A percentile compares a stretch with the other conserved stretches of the same genome.
These are phyloP conservation scores for Oedothorax gibbosus DNA, from an alignment of 1,140 invertebrate genomes.

Conservation along the genomic window DNA sequence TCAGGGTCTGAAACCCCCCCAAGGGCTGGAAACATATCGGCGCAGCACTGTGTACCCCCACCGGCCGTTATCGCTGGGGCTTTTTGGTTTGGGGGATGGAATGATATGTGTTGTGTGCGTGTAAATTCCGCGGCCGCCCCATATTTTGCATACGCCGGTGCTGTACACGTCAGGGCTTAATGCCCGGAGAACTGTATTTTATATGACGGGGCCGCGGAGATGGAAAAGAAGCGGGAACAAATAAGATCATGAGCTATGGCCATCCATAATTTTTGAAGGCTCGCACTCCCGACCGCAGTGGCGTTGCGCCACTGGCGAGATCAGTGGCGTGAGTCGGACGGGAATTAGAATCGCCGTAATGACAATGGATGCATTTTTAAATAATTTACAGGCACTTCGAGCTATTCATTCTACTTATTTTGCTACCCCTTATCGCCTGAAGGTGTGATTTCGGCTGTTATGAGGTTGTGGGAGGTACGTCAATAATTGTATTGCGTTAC, in stretches of 20 bases:
- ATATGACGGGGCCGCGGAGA: conserved; percentile 53
- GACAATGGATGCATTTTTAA: conserved; percentile 20
- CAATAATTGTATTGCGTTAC: no score
- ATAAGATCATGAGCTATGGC: conserved; percentile 60
- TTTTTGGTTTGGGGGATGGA: conserved; percentile 43
- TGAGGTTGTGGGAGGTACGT: no score
- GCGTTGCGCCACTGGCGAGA: not conserved
- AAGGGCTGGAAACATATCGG: conserved; percentile 58
- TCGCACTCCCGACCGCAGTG: conserved; percentile 43
- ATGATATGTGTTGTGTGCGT: conserved; percentile 61
- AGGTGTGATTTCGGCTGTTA: no score
- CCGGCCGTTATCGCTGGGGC: conserved; percentile 44
- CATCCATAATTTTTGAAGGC: conserved; percentile 58
- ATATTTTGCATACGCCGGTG: conserved; percentile 60
- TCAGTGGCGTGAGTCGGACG: conserved; percentile 48
- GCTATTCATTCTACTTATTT: not conserved
- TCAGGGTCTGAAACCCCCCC: conserved; percentile 24
- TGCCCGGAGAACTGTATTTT: conserved; percentile 60
- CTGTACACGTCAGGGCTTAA: conserved; percentile 57
- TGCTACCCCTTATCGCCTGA: no score
- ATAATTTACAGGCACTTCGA: conserved; percentile 16
- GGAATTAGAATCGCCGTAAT: conserved; percentile 15
- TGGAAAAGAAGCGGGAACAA: conserved; percentile 59
- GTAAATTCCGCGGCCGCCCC: conserved; percentile 59
- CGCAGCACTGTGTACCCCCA: conserved; percentile 11